Conservation (phyloP, 2,888 invertebrate genomes). For the Cyclophora albipunctata region DNA sequence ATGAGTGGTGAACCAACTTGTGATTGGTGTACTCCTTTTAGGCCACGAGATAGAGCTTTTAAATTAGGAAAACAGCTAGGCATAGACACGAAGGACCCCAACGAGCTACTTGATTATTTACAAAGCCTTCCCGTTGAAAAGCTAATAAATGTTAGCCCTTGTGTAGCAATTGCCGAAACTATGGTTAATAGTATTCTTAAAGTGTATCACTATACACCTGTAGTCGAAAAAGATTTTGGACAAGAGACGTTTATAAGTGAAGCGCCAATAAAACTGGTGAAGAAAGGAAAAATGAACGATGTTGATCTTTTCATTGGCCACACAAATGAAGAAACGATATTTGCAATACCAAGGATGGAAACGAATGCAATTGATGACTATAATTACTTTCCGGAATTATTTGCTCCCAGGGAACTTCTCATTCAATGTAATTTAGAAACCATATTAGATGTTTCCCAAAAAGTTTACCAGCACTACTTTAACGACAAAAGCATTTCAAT, state of each 20-base stretch:
- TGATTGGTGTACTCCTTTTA: slow-evolving; percentile 31
- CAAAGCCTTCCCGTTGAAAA: slow-evolving; percentile 28
- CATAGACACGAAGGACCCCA: slow-evolving; percentile 28
- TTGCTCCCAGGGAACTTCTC: slow-evolving; percentile 27
- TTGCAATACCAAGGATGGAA: slow-evolving; percentile 1
- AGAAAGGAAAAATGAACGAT: slow-evolving; percentile 46
- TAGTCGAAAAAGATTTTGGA: slow-evolving; percentile 29
- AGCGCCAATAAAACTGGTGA: slow-evolving; percentile 15
- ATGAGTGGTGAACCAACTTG: slow-evolving; percentile 41
- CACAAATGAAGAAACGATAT: slow-evolving; percentile 77
- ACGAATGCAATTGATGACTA: slow-evolving; percentile 12
- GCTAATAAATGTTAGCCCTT: slow-evolving; percentile 22
- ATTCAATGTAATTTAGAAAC: slow-evolving; percentile 17
- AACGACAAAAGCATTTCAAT: slow-evolving; percentile 16
- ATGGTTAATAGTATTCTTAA: slow-evolving; percentile 10
- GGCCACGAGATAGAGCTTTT: slow-evolving; percentile 30
- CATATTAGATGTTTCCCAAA: slow-evolving; percentile 20
- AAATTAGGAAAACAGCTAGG: slow-evolving; percentile 34
- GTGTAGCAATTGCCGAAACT: slow-evolving; percentile 13
- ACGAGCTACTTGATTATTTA: slow-evolving; percentile 32
- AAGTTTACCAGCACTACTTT: slow-evolving; percentile 25
- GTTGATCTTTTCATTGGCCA: slow-evolving; percentile 80
- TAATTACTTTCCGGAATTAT: slow-evolving; percentile 20
- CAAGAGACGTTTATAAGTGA: slow-evolving; percentile 23
- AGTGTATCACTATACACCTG: slow-evolving; percentile 23